Base-by-base conservation (phyloP, 2,888 invertebrate genomes). In the Catocala fraxini region DNA sequence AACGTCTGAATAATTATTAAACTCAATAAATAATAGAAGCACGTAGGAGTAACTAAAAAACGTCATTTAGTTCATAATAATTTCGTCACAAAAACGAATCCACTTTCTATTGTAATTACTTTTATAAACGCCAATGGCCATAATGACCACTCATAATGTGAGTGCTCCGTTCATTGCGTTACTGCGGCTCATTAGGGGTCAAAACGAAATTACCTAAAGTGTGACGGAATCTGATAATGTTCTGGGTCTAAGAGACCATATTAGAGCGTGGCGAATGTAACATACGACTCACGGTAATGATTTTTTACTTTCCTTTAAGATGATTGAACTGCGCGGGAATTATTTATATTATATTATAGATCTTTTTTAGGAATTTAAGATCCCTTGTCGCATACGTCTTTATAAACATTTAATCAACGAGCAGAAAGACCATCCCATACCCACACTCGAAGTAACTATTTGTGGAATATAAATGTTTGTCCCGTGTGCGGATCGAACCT, bases 201-300 rank as follows among this genome's bases (percentile, higher is more conserved):
- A 84, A 82, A 83, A 75, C 73, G 79, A 83, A 89, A 89, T 89
- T 89, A 89, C 86, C 78, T 76, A 83, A 88, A 91, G 90, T 92
- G 92, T 92, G 92, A 92, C 92, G 87, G 84, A 90, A 92, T 91
- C 89, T 88, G 90, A 92, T 92, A 91, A 89, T 89, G 86, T 86
- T 83, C 79, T 79, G 78, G 78, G 74, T 80, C 82, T 80, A 77
- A 86, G 83, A 87, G 81, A 71, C 75, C 67, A 79, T 84, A 85
- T 82, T 83, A 84, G 81, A 85, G 81, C 84, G 84, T 82, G 64
- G 76, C 84, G 79, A 86, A 86, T 87, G 81, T 73, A 49, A 77
- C 68, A 74, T 75, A 77, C 68, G 80, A 68, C 68, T 56, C 52
- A 51, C 52, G 57, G 63, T 75, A 75, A 74, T 75, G 67, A 69